A percentile compares a stretch with the other conserved stretches of the same genome.
phyloP scores from a whole-genome alignment of 1,140 invertebrate genomes.

The Drosophila lacertosa region DNA sequence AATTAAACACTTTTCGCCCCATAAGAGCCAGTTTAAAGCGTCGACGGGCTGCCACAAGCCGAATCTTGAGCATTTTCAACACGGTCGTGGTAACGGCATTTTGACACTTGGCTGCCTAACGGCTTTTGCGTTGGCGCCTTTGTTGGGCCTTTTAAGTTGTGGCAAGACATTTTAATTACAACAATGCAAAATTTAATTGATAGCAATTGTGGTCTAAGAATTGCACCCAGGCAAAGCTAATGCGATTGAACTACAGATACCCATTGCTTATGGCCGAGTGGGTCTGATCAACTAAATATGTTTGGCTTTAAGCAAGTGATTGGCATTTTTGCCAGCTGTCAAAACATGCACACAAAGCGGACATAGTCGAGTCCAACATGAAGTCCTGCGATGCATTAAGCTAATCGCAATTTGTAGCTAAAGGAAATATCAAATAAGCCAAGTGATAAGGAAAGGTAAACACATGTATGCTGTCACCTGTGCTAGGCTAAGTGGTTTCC shows the following conservation, averaged over 20 bases:
- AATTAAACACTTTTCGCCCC: conserved; percentile 69
- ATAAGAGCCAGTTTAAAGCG: conserved; percentile 12
- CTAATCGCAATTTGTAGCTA: conserved; percentile 6
- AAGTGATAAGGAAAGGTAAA: neutral
- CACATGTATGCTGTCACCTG: conserved; percentile 21
- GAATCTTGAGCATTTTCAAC: conserved; percentile 48
- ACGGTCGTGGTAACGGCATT: conserved; percentile 70
- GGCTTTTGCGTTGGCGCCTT: neutral
- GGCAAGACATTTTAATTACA: conserved; percentile 35
- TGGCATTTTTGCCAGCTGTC: neutral
- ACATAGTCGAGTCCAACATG: neutral
- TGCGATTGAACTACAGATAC: conserved; percentile 2
- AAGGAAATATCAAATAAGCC: conserved; percentile 8
- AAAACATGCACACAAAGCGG: neutral
- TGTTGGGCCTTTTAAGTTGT: conserved; percentile 4
- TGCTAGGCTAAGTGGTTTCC: conserved; percentile 16
- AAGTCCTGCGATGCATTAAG: conserved; percentile 5
- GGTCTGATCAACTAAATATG: too few relatives aligned
- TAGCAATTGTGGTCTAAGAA: conserved; percentile 50
- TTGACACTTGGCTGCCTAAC: conserved; percentile 67
- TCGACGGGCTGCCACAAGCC: neutral
- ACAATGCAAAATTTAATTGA: conserved; percentile 75
- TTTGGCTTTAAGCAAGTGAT: too few relatives aligned
- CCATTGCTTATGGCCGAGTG: too few relatives aligned
- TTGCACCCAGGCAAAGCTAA: conserved; percentile 22